These are phyloP conservation scores for Lysiphlebus fabarum DNA, from an alignment of 1,140 invertebrate genomes.

Conservation along the genomic window DNA sequence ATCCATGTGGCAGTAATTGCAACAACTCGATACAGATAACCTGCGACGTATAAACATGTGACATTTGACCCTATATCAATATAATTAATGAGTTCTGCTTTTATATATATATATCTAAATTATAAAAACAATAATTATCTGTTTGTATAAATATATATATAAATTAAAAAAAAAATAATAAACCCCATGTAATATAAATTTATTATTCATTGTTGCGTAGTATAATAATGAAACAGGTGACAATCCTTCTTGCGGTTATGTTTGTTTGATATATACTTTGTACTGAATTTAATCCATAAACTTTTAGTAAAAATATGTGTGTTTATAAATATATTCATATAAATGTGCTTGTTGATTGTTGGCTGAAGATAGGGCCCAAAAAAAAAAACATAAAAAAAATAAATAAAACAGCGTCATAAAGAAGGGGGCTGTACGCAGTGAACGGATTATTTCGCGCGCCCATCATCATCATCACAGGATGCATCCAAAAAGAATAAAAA, in stretches of 20 bases:
- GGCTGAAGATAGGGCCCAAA: too few relatives aligned
- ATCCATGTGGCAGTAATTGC: slow-evolving; percentile 14
- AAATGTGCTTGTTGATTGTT: too few relatives aligned
- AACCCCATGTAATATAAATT: neutral
- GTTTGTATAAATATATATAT: too few relatives aligned
- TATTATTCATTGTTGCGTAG: too few relatives aligned
- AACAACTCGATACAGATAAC: slow-evolving; percentile 7
- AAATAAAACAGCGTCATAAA: slow-evolving; percentile 29
- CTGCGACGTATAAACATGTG: slow-evolving; percentile 17
- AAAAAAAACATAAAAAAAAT: too few relatives aligned
- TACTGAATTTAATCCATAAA: too few relatives aligned
- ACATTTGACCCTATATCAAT: slow-evolving; percentile 11
- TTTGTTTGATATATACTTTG: slow-evolving; percentile 16
- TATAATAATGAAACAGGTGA: slow-evolving; percentile 45
- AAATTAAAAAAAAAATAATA: too few relatives aligned
- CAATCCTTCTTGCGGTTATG: slow-evolving; percentile 52
- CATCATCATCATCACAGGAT: slow-evolving; percentile 21
- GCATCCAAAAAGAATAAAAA: slow-evolving; percentile 5
- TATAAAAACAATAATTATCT: too few relatives aligned
- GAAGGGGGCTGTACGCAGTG: slow-evolving; percentile 44
- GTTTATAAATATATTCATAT: too few relatives aligned
- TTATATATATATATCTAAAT: too few relatives aligned
- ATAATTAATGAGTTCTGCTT: slow-evolving; percentile 19
- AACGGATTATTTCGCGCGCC: slow-evolving; percentile 40
- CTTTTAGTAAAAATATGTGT: too few relatives aligned